A percentile compares a stretch with the other conserved stretches of the same genome.
Conservation (phyloP, 2,113 vertebrate genomes). For the Chlamydotis undulata region DNA sequence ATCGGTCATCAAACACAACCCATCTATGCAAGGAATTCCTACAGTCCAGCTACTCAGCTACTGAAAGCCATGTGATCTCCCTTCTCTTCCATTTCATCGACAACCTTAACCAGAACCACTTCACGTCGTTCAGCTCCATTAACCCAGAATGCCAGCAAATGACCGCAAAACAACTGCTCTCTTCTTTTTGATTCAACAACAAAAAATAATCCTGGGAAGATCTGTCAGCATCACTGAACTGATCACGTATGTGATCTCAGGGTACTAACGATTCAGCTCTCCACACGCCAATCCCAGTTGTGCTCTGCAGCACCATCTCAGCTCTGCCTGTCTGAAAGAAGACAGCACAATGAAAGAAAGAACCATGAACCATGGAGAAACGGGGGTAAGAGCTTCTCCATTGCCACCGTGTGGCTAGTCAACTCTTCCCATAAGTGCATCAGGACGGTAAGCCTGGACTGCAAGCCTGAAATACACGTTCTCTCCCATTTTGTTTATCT, state of each 20-base stretch:
- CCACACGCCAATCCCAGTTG: fast-evolving
- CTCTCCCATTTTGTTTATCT: not conserved
- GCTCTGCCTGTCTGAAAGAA: not conserved
- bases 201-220: not conserved
- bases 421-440: not conserved
- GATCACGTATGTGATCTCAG: not conserved
- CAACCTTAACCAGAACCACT: not conserved
- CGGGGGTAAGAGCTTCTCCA: not conserved
- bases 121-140: not conserved
- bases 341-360: not conserved
- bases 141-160: not conserved
- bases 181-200: not conserved
- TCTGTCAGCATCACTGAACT: not conserved
- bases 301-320: not conserved
- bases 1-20: not conserved
- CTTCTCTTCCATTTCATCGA: not conserved
- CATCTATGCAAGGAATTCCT: not conserved
- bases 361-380: fast-evolving
- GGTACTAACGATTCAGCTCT: not conserved
- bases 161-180: not conserved
- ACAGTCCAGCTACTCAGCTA: not conserved
- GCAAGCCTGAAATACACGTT: not conserved
- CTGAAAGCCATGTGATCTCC: not conserved
- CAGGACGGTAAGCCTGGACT: not conserved
- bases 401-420: not conserved